Base-by-base conservation (phyloP, 2,888 invertebrate species). In the Rotaria macrura region DNA sequence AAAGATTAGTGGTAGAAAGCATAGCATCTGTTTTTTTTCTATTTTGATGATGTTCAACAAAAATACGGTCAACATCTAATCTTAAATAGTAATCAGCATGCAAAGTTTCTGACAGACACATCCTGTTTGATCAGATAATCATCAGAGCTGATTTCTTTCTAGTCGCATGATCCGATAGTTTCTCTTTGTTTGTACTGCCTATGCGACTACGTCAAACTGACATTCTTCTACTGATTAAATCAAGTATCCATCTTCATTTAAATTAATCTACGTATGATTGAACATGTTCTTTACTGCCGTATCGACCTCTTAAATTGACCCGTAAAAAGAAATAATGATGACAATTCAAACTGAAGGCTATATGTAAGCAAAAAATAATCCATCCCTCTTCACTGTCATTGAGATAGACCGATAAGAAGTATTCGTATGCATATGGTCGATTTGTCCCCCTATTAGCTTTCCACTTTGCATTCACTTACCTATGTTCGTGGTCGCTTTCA, bases 401-500 rank as follows among this genome's bases (percentile, higher is more conserved):
- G 6, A 57, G 29, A 29, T 57, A 57, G 55, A 14, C 25, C n/a
- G 55, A 57, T 57, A 57, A 57, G 55, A 57, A n/a, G n/a, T 57
- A 57, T 57, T 14, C 12, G 29, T 57, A 29, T 54, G n/a, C n/a
- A 54, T 57, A 57, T 14, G 55, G 55, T 57, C n/a, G n/a, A 57
- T 57, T 57, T 57, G 55, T 57, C 55, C 29, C n/a, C n/a, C 55
- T 57, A 57, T 57, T 57, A 57, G 55, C 55, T 57, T 57, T 57
- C 55, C 55, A 57, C 55, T 57, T 57, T 57, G 55, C 55, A 57
- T 57, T 57, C 55, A 57, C 55, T 57, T 57, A 57, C 55, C 55
- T 29, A 57, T 57, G n/a, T 57, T 9, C n/a, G 55, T 57, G 3
- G 55, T n/a, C 25, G 55, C 14, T 57, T n/a, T 57, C 55, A 57